Conservation (phyloP, 1,140 invertebrate species). For the Aphaenogaster floridana region DNA sequence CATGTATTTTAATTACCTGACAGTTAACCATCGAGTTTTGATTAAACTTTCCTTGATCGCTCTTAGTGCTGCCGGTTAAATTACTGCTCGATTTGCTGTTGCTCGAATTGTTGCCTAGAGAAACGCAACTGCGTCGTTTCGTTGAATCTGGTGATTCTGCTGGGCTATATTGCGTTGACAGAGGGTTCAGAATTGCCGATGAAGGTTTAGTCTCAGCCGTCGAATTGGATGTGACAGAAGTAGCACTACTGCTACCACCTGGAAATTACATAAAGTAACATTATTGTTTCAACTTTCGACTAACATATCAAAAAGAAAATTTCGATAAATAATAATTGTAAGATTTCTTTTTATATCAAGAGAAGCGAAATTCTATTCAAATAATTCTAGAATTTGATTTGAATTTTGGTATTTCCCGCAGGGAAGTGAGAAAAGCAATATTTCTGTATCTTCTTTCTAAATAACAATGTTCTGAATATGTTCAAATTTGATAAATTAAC, state of each 20-base stretch:
- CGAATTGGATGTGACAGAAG: constrained; percentile 89
- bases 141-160: constrained; percentile 90
- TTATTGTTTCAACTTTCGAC: background rate
- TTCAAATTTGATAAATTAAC: background rate
- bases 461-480: background rate
- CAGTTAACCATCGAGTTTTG: constrained; percentile 84
- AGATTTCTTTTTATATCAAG: background rate
- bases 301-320: background rate
- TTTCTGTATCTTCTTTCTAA: background rate
- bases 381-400: background rate
- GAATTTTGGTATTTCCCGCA: background rate
- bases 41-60: constrained; percentile 88
- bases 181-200: constrained; percentile 88
- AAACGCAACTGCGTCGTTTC: constrained; percentile 91
- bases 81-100: constrained; percentile 92
- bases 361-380: background rate
- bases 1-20: constrained; percentile 83
- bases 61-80: constrained; percentile 90
- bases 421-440: background rate
- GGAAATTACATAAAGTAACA: constrained; percentile 9
- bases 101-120: constrained; percentile 90
- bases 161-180: constrained; percentile 85
- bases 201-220: constrained; percentile 91
- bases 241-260: constrained; percentile 88
- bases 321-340: background rate